phyloP scores from a whole-genome alignment of 2,113 vertebrate species.

The Catharus bicknelli region DNA sequence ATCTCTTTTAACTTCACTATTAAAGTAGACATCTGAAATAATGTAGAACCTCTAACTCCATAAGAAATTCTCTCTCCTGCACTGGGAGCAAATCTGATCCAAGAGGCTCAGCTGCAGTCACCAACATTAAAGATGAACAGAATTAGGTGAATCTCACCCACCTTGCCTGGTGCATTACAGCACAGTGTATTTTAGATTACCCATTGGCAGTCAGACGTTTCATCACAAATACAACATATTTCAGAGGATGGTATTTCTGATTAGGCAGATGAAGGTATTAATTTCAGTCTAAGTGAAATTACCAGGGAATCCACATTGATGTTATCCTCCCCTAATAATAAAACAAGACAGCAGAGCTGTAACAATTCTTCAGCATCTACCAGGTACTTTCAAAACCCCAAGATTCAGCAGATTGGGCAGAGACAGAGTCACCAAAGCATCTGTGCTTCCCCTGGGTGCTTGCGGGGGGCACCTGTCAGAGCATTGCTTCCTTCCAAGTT shows the following conservation, averaged over 20 bases:
- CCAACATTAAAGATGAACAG: not conserved
- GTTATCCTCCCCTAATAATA: not conserved
- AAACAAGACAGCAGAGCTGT: not conserved
- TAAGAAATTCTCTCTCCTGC: not conserved
- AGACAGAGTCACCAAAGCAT: not conserved
- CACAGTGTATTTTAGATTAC: not conserved
- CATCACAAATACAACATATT: not conserved
- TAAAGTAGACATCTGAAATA: not conserved
- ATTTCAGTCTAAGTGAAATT: conserved; percentile 4
- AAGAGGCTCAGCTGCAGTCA: not conserved
- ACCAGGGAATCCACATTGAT: not conserved
- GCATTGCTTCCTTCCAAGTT: not conserved
- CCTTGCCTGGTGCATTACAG: not conserved
- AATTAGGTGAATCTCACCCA: not conserved
- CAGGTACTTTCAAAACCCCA: not conserved
- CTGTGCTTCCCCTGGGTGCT: not conserved
- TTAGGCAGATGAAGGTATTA: not conserved
- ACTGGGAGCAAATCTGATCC: not conserved
- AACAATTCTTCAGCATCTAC: not conserved
- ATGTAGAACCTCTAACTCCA: not conserved
- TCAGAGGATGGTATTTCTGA: not conserved
- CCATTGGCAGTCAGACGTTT: not conserved
- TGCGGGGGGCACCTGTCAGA: not conserved
- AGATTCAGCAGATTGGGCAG: not conserved
- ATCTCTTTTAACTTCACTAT: not conserved